phyloP scores from a whole-genome alignment of 1,140 invertebrate species.

The Sitophilus oryzae region DNA sequence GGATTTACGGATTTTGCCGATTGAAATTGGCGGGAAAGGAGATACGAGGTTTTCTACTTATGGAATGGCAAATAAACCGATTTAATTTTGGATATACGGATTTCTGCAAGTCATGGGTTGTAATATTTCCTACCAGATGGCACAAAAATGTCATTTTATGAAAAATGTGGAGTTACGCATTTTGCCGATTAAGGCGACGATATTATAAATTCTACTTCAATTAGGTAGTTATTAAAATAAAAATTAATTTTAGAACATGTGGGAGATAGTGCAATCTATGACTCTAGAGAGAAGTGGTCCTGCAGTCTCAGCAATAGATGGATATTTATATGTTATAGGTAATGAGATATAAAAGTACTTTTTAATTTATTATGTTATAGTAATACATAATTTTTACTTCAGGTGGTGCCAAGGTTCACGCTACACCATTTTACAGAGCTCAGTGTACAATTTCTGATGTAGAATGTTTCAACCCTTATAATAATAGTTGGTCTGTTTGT shows the following conservation, averaged over 20 bases:
- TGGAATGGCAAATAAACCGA: no score
- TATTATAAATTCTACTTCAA: background rate
- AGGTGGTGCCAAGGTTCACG: conserved; percentile 68
- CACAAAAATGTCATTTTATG: no score
- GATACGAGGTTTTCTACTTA: no score
- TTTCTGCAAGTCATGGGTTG: no score
- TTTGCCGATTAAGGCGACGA: no score
- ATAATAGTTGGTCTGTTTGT: conserved; percentile 70
- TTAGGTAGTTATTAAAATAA: conserved; percentile 7
- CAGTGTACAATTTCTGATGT: conserved; percentile 74
- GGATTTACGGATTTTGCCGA: no score
- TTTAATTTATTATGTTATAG: background rate
- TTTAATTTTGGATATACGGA: no score
- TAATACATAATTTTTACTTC: background rate
- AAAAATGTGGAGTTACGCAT: no score
- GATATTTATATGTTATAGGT: conserved; percentile 68
- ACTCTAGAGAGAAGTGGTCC: conserved; percentile 72
- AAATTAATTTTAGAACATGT: conserved; percentile 59
- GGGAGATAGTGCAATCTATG: conserved; percentile 69
- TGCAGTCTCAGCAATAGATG: conserved; percentile 76
- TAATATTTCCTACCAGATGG: no score
- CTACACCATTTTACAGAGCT: conserved; percentile 75
- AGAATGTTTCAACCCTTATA: conserved; percentile 75
- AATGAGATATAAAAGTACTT: background rate
- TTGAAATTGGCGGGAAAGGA: no score